Evolutionary conservation across 1,140 invertebrate genomes (phyloP).

Genomic region (Teleopsis dalmanni): DNA sequence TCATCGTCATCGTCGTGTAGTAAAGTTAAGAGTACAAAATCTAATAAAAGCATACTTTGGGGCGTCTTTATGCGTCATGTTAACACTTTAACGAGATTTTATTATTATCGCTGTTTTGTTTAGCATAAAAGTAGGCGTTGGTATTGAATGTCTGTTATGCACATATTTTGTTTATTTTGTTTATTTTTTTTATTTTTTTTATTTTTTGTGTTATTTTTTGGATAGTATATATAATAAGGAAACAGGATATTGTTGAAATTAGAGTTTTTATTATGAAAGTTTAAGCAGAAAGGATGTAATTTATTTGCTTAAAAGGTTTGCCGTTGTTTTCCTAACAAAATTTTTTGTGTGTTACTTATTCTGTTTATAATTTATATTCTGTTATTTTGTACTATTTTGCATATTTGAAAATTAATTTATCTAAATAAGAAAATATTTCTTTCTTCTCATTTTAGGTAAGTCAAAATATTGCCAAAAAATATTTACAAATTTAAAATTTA

Average conservation of each 20-base stretch:
- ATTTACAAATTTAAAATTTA: too few relatives aligned
- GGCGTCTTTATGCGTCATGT: conserved; percentile 19
- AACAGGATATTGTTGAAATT: conserved; percentile 15
- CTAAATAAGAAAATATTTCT: not conserved
- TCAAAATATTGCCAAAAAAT: not conserved
- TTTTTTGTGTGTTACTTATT: too few relatives aligned
- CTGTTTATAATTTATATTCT: not conserved
- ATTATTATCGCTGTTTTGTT: conserved; percentile 9
- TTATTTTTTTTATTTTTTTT: not conserved
- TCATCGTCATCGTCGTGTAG: too few relatives aligned
- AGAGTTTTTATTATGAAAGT: not conserved
- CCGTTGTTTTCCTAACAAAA: not conserved
- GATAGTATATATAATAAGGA: conserved; percentile 11
- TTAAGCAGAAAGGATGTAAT: not conserved
- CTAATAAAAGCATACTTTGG: conserved; percentile 16
- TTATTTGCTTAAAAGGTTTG: not conserved
- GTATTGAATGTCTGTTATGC: not conserved
- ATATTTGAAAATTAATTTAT: not conserved
- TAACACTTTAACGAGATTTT: conserved; percentile 19
- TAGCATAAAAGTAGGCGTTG: not conserved
- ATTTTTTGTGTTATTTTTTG: not conserved
- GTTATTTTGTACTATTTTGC: not conserved
- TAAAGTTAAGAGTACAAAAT: not conserved
- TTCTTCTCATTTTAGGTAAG: not conserved
- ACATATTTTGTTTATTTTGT: not conserved